A percentile compares a stretch with the other conserved stretches of the same genome.
phyloP scores from a whole-genome alignment of 2,797 vertebrate genomes.

The Agapornis canus region DNA sequence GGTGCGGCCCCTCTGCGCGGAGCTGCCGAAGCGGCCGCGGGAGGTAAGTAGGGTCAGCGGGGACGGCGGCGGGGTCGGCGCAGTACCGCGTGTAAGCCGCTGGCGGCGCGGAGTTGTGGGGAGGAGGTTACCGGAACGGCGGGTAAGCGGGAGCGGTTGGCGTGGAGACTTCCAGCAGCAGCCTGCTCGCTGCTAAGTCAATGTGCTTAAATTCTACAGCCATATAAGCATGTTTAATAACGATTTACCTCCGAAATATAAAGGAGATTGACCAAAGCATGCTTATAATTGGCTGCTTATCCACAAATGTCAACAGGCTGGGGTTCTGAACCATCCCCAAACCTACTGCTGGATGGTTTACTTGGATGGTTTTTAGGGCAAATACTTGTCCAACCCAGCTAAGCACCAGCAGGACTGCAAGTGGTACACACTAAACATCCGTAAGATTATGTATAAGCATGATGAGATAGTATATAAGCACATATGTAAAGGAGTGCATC shows the following conservation, averaged over 20 bases:
- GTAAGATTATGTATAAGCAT: background rate
- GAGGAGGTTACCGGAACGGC: background rate
- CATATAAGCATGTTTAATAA: accelerated
- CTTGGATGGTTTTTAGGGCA: accelerated
- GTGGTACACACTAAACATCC: accelerated
- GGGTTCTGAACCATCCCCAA: background rate
- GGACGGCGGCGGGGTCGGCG: background rate
- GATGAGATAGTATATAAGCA: background rate
- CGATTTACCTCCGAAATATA: accelerated
- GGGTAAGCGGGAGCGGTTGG: accelerated
- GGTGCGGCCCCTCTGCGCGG: background rate
- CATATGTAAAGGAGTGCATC: too few relatives aligned
- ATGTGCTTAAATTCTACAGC: accelerated
- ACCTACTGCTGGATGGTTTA: background rate
- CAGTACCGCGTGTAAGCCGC: background rate
- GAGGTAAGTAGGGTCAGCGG: background rate
- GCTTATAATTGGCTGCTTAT: accelerated
- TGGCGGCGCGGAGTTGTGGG: background rate
- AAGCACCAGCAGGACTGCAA: background rate
- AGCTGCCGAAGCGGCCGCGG: background rate
- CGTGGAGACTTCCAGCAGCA: background rate
- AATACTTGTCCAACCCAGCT: accelerated
- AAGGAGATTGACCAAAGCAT: background rate
- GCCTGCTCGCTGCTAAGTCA: accelerated
- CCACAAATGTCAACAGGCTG: background rate